Conservation (phyloP, 2,797 vertebrate species). For the Phaenicophaeus curvirostris region DNA sequence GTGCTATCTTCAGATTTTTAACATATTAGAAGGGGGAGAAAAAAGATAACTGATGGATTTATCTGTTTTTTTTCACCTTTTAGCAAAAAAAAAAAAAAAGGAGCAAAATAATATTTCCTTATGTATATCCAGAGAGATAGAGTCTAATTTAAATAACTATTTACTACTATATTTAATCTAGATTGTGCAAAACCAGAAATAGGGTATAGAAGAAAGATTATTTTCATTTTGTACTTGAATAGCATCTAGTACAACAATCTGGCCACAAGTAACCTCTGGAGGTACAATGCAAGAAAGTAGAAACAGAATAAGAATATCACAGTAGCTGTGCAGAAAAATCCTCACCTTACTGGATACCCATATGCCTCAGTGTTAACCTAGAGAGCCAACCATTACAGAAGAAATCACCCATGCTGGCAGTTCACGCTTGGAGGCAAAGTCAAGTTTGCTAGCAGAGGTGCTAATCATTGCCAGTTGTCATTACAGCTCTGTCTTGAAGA, state of each 20-base stretch:
- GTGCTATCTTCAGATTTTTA: background rate
- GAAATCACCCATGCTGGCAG: slow-evolving; percentile 3
- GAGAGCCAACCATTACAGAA: background rate
- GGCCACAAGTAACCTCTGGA: background rate
- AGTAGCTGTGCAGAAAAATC: background rate
- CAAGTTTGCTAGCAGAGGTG: slow-evolving; percentile 39
- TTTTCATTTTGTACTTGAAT: background rate
- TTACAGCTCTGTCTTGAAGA: slow-evolving; percentile 41
- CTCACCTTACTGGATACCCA: background rate
- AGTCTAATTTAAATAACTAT: background rate
- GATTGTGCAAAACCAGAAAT: background rate
- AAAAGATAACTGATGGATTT: background rate
- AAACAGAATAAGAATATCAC: background rate
- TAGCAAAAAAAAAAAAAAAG: background rate
- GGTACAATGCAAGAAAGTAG: background rate
- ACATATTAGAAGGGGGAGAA: background rate
- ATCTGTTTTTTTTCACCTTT: background rate
- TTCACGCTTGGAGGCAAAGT: background rate
- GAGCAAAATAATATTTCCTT: background rate
- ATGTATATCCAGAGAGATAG: background rate
- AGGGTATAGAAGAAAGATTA: background rate
- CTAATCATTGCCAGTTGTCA: slow-evolving; percentile 65
- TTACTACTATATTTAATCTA: background rate
- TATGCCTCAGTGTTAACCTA: background rate
- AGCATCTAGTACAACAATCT: background rate